phyloP scores from a whole-genome alignment of 2,888 invertebrate species.

The Erpobdella octoculata region DNA sequence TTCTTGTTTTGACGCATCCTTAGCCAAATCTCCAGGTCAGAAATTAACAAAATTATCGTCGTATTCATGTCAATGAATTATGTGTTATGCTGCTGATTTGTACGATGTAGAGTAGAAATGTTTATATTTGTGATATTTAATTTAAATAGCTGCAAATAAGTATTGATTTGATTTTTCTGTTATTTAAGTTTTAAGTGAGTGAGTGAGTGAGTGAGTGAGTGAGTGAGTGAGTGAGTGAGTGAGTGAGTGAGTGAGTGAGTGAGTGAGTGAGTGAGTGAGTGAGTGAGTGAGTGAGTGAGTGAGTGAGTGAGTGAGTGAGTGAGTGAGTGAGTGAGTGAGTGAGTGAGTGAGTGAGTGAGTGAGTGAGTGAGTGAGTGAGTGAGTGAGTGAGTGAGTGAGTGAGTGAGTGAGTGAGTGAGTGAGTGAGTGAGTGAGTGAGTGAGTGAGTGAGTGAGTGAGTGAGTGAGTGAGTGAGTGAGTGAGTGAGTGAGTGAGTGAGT shows the following conservation, averaged over 20 bases:
- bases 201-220: not conserved
- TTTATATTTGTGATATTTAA: not conserved
- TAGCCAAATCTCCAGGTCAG: slow-evolving; percentile 51
- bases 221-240: not conserved
- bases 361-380: slow-evolving; percentile 10
- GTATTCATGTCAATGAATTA: no score
- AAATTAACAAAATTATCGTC: no score
- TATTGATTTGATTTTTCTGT: no score
- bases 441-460: no score
- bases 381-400: not conserved
- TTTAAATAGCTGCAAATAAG: not conserved
- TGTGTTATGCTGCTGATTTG: not conserved
- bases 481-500: slow-evolving; percentile 6
- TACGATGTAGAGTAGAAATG: not conserved
- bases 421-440: no score
- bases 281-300: slow-evolving; percentile 12
- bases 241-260: not conserved
- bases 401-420: no score
- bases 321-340: slow-evolving; percentile 12
- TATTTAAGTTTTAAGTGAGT: not conserved
- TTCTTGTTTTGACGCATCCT: slow-evolving; percentile 51
- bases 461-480: slow-evolving; percentile 13
- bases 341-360: slow-evolving; percentile 9
- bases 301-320: slow-evolving; percentile 14
- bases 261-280: not conserved